These are phyloP conservation scores for Meloidogyne hapla DNA, from an alignment of 1,140 invertebrate genomes.

Conservation along the genomic window DNA sequence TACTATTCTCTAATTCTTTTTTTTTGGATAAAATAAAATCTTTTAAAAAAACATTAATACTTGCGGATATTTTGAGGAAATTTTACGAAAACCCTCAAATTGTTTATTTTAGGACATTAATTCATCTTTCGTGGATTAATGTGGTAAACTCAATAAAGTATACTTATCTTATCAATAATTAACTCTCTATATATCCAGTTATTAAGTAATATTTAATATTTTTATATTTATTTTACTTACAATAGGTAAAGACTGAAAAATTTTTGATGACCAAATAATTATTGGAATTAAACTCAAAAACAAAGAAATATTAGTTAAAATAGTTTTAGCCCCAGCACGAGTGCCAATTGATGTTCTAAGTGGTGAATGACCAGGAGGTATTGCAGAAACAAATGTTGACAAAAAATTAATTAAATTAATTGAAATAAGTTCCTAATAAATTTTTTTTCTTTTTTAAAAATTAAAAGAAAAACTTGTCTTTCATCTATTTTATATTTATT, in stretches of 20 bases:
- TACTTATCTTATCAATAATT: no score
- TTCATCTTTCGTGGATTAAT: no score
- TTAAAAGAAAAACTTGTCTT: slow-evolving; percentile 36
- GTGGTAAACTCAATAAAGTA: no score
- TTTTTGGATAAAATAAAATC: no score
- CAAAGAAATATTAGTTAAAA: slow-evolving; percentile 41
- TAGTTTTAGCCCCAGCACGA: slow-evolving; percentile 43
- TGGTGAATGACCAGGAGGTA: slow-evolving; percentile 35
- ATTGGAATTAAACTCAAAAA: slow-evolving; percentile 36
- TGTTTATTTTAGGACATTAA: no score
- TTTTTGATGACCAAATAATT: slow-evolving; percentile 31
- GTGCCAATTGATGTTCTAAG: slow-evolving; percentile 35
- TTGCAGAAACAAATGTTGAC: slow-evolving; percentile 34
- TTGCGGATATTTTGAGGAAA: no score
- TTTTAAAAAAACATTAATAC: no score
- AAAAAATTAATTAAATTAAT: slow-evolving; percentile 34
- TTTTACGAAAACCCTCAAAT: no score
- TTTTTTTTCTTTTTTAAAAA: neutral
- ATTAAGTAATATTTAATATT: no score
- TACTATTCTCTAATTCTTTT: no score
- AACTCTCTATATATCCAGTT: no score
- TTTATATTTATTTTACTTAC: no score
- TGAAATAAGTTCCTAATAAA: slow-evolving; percentile 40
- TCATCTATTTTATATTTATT: slow-evolving; percentile 44
- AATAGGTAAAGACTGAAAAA: slow-evolving; percentile 42